Base-by-base conservation (phyloP, 2,113 vertebrate species). In the Hydrochoerus hydrochaeris region DNA sequence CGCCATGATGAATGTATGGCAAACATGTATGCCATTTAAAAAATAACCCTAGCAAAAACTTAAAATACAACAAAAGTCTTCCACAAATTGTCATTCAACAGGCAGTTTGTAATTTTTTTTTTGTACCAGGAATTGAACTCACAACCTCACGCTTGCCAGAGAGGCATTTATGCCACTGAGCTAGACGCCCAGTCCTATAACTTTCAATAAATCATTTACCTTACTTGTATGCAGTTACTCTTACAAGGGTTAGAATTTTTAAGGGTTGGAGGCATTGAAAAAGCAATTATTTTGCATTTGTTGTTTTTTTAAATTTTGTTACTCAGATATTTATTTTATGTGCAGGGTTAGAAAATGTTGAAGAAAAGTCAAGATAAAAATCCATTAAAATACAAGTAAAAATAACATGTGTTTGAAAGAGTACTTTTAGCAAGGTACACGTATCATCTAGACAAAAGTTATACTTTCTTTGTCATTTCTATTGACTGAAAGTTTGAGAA, bases 331-430 rank as follows among this genome's bases (percentile, higher is more conserved):
- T 82, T 32, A 62, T 92, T 63, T 41, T 96, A 38, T 88, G 5
- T 84, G 24, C 54, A 60, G 1, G 30, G 8, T 57, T 96, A 78
- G 75, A 90, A 83, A 85, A 57, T 52, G 24, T 81, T 71, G 30
- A 84, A 81, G 35, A 73, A 95, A 91, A 92, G 17, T 16, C 78
- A 90, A 94, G 91, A 95, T 75, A 71, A 88, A 11, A 88, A 11
- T 32, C 84, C 67, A 54, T 49, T 83, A 17, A 85, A 97, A 95
- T 86, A 69, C 16, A 94, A 86, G 92, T 92, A 82, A 95, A 85
- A 92, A 69, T 41, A 71, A 46, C 82, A 65, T 88, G 14, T 38
- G 69, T 88, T 95, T 95, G 84, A 93, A 96, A 78, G 57, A 46
- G 26, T 46, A 89, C 49, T 16, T 85, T 92, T 75, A 91, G 30